A percentile compares a stretch with the other conserved stretches of the same genome.
Evolutionary conservation across 2,888 invertebrate genomes (phyloP).

Genomic region (Lamellibrachia satsuma): DNA sequence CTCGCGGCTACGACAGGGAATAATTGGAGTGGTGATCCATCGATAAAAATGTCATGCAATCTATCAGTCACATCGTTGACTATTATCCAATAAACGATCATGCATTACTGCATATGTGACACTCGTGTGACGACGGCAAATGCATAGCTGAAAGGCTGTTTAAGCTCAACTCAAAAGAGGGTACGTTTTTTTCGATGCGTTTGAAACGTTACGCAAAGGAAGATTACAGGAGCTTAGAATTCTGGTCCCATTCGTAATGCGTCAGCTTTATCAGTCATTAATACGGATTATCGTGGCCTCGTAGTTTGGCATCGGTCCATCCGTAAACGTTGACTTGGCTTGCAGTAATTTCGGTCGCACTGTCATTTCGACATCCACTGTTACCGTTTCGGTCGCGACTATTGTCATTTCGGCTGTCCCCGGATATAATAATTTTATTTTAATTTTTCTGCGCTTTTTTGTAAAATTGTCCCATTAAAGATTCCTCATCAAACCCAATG

Average conservation of each 20-base stretch:
- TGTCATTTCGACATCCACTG: background rate
- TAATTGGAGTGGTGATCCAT: background rate
- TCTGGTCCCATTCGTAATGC: background rate
- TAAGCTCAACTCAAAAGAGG: background rate
- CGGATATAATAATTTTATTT: no score
- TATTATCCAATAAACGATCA: slow-evolving; percentile 17
- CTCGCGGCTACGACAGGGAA: background rate
- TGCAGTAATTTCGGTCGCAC: background rate
- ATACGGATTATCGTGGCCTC: background rate
- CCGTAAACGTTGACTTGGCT: background rate
- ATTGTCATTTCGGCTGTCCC: no score
- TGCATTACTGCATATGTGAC: background rate
- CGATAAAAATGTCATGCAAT: background rate
- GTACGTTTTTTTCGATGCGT: background rate
- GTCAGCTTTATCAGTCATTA: background rate
- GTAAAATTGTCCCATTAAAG: no score
- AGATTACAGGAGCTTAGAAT: background rate
- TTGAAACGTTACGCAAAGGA: background rate
- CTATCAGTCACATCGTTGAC: background rate
- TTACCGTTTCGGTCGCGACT: no score
- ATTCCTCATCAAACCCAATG: no score
- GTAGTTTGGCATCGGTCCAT: background rate
- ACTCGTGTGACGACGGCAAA: background rate
- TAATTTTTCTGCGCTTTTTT: no score
- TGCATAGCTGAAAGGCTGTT: background rate